A percentile compares a stretch with the other conserved stretches of the same genome.
phyloP scores from a whole-genome alignment of 1,140 invertebrate genomes.

The Trachymyrmex cornetzi region DNA sequence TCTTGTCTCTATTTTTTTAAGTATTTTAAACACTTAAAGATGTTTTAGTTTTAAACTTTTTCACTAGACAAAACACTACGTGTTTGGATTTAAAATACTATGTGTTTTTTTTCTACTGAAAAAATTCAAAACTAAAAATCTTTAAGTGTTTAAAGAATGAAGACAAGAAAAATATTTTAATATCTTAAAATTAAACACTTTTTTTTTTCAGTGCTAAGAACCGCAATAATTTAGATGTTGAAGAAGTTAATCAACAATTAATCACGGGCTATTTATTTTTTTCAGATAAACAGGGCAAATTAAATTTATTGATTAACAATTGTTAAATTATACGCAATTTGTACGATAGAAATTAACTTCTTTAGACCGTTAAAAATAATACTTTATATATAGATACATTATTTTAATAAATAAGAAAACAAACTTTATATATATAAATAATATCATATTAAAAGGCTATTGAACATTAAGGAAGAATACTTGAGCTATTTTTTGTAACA shows the following conservation, averaged over 20 bases:
- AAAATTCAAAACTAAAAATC: no score
- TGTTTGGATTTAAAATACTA: no score
- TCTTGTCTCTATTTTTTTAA: no score
- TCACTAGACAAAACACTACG: no score
- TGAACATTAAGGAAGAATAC: neutral
- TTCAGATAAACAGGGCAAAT: neutral
- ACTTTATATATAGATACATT: neutral
- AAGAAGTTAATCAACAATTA: neutral
- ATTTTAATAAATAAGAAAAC: neutral
- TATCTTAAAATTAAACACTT: no score
- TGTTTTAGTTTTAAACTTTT: no score
- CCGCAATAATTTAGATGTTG: neutral
- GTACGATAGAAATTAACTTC: neutral
- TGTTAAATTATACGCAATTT: neutral
- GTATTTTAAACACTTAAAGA: no score
- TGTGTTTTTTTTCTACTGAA: no score
- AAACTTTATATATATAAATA: neutral
- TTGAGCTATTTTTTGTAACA: neutral
- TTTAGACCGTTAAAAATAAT: neutral
- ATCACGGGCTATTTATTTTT: neutral
- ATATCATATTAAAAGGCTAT: neutral
- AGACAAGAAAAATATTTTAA: no score
- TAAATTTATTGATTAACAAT: conserved; percentile 13
- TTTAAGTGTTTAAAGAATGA: no score
- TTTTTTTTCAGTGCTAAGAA: neutral